Evolutionary conservation across 2,888 invertebrate genomes (phyloP).

Genomic region (Alloscopus bannaensis): DNA sequence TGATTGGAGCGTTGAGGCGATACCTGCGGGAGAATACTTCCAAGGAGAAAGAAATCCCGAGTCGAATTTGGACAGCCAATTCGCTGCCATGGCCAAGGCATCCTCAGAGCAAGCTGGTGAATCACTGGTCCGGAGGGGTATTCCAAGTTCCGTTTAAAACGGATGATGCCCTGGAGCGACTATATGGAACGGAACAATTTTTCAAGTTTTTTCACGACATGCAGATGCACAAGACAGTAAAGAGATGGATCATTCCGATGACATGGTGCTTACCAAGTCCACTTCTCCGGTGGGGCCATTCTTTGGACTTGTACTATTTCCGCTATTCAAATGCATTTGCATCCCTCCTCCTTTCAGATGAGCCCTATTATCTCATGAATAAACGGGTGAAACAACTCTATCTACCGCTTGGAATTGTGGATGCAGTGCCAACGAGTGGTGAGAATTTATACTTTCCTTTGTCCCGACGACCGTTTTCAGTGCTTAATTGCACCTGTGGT

Average conservation of each 20-base stretch:
- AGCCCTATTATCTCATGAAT: slow-evolving; percentile 55
- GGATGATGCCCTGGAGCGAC: slow-evolving; percentile 54
- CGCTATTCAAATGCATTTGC: slow-evolving; percentile 67
- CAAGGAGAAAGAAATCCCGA: slow-evolving; percentile 40
- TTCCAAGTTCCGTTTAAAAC: slow-evolving; percentile 64
- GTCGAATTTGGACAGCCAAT: slow-evolving; percentile 63
- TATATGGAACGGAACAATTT: slow-evolving; percentile 62
- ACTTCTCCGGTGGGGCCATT: slow-evolving; percentile 54
- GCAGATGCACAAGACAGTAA: slow-evolving; percentile 65
- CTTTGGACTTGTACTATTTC: slow-evolving; percentile 63
- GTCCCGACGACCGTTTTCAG: too few relatives aligned
- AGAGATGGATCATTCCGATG: slow-evolving; percentile 59
- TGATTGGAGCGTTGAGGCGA: slow-evolving; percentile 58
- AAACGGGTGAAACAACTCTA: slow-evolving; percentile 58
- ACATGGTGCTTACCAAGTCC: slow-evolving; percentile 65
- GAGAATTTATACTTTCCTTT: slow-evolving; percentile 15
- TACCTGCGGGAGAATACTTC: slow-evolving; percentile 43
- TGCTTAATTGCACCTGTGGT: background rate
- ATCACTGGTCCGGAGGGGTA: slow-evolving; percentile 67
- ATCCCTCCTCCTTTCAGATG: slow-evolving; percentile 53
- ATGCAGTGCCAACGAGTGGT: slow-evolving; percentile 65
- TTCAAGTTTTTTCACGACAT: slow-evolving; percentile 65
- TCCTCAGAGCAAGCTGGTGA: slow-evolving; percentile 54
- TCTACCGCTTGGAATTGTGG: slow-evolving; percentile 61
- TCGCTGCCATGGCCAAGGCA: slow-evolving; percentile 67